These are phyloP conservation scores for Aphaenogaster rudis DNA, from an alignment of 1,140 invertebrate species.

Conservation along the genomic window DNA sequence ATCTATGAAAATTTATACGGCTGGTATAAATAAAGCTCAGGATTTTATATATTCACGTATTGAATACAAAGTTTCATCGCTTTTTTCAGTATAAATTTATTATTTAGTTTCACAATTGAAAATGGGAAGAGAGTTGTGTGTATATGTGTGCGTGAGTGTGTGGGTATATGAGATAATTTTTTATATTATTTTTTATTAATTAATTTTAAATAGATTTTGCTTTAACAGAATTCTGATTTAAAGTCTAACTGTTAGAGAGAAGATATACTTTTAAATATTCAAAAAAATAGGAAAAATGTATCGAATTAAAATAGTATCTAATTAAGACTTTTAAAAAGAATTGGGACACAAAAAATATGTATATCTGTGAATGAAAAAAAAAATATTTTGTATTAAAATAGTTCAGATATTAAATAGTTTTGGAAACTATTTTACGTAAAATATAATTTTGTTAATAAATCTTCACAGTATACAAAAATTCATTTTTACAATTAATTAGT, in stretches of 20 bases:
- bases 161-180: not conserved
- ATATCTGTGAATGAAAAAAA: not conserved
- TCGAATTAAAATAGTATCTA: not conserved
- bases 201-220: not conserved
- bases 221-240: not conserved
- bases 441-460: not conserved
- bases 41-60: not conserved
- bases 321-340: not conserved
- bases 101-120: not conserved
- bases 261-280: not conserved
- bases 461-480: not conserved
- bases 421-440: not conserved
- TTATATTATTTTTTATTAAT: not conserved
- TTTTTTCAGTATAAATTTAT: conserved; percentile 22
- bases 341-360: not conserved
- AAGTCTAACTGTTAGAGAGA: not conserved
- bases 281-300: not conserved
- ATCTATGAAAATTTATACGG: not conserved
- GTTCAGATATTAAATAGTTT: not conserved
- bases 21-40: not conserved
- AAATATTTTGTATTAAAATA: not conserved
- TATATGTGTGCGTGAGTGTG: too few species aligned
- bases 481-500: not conserved
- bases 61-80: not conserved
- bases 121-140: conserved; percentile 4